These are phyloP conservation scores for Zonotrichia leucophrys DNA, from an alignment of 2,113 vertebrate species.

Conservation along the genomic window DNA sequence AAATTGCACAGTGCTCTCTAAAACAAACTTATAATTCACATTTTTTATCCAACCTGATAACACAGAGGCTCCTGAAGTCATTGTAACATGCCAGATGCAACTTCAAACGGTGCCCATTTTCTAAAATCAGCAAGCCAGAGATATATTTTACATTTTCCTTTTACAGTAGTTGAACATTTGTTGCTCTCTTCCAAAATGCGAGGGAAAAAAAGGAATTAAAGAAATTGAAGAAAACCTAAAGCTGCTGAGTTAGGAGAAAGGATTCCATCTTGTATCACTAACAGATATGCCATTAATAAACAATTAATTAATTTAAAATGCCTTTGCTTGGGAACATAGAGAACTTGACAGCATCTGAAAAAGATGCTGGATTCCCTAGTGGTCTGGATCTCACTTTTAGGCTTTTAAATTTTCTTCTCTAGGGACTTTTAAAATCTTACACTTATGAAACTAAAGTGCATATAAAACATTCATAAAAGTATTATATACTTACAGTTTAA, in stretches of 20 bases:
- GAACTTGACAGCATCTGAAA: neutral
- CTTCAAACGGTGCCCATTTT: neutral
- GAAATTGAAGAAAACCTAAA: neutral
- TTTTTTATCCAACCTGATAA: neutral
- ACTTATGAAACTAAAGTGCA: neutral
- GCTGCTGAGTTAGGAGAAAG: neutral
- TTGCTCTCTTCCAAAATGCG: neutral
- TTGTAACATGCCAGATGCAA: neutral
- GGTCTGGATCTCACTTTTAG: neutral
- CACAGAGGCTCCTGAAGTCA: neutral
- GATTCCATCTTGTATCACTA: neutral
- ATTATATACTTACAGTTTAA: neutral
- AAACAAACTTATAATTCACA: neutral
- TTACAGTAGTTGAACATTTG: neutral
- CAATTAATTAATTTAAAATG: neutral
- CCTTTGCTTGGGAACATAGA: neutral
- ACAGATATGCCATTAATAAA: neutral
- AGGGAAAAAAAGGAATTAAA: neutral
- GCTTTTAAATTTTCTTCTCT: neutral
- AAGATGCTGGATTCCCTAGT: neutral
- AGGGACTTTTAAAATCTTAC: neutral
- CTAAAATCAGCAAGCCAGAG: neutral
- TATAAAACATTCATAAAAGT: neutral
- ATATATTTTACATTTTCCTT: neutral
- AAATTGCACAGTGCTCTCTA: neutral